Conservation (phyloP, 2,113 vertebrate genomes). For the Barbus barbus region DNA sequence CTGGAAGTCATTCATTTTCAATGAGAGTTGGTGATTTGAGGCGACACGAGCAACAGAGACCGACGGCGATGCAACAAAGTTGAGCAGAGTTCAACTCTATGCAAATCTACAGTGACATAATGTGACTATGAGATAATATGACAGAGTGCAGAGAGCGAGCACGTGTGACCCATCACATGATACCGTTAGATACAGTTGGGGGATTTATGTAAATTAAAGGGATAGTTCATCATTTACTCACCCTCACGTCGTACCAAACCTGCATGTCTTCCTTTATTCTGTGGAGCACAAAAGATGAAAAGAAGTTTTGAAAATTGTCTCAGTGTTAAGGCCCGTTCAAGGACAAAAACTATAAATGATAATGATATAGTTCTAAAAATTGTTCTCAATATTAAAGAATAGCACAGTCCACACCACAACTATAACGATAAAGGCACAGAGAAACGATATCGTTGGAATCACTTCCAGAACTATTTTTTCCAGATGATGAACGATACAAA, state of each 20-base stretch:
- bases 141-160: not conserved
- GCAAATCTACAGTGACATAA: not conserved
- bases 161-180: not conserved
- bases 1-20: conserved; percentile 29
- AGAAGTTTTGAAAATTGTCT: too few relatives aligned
- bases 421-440: too few relatives aligned
- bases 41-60: conserved; percentile 10
- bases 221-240: not conserved
- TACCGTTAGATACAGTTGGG: not conserved
- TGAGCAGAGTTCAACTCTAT: conserved; percentile 20
- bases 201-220: not conserved
- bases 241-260: not conserved
- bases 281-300: too few relatives aligned
- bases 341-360: too few relatives aligned
- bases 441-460: too few relatives aligned
- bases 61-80: not conserved
- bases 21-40: conserved; percentile 14
- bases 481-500: too few relatives aligned
- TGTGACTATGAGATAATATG: not conserved
- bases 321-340: too few relatives aligned
- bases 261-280: too few relatives aligned
- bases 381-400: too few relatives aligned
- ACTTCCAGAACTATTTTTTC: too few relatives aligned
- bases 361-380: too few relatives aligned
- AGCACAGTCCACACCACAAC: too few relatives aligned